phyloP scores from a whole-genome alignment of 2,797 vertebrate genomes.

The Xenops minutus region DNA sequence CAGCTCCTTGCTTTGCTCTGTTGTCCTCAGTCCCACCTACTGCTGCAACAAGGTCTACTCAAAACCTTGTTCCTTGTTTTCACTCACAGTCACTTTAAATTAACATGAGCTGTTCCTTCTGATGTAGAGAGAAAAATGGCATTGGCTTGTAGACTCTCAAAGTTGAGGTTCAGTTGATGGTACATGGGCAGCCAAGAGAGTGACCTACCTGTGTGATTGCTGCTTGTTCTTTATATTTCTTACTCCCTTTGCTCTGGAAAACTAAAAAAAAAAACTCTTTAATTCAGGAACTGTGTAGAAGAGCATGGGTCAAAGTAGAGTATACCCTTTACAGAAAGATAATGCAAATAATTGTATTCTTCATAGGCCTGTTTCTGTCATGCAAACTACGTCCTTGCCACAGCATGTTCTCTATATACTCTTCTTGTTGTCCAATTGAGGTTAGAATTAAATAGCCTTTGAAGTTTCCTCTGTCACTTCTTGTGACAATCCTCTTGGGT shows the following conservation, averaged over 20 bases:
- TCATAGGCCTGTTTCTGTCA: neutral
- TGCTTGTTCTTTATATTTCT: neutral
- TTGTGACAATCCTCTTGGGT: neutral
- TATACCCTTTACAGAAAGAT: neutral
- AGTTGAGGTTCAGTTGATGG: neutral
- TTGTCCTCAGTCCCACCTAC: neutral
- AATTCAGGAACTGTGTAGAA: neutral
- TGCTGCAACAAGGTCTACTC: neutral
- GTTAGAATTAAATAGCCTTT: neutral
- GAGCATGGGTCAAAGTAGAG: neutral
- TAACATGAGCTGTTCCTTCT: neutral
- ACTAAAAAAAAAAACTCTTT: neutral
- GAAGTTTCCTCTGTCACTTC: neutral
- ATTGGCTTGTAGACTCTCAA: neutral
- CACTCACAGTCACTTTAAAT: neutral
- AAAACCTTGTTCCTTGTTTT: neutral
- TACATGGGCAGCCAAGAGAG: neutral
- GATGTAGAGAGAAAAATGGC: rapidly evolving
- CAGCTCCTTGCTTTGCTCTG: neutral
- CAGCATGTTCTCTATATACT: neutral
- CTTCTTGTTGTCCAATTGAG: neutral
- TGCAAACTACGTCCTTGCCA: rapidly evolving
- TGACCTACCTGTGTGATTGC: neutral
- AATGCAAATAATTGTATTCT: neutral
- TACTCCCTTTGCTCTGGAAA: neutral